Evolutionary conservation across 1,140 invertebrate species (phyloP).

Genomic region (Pantala flavescens): DNA sequence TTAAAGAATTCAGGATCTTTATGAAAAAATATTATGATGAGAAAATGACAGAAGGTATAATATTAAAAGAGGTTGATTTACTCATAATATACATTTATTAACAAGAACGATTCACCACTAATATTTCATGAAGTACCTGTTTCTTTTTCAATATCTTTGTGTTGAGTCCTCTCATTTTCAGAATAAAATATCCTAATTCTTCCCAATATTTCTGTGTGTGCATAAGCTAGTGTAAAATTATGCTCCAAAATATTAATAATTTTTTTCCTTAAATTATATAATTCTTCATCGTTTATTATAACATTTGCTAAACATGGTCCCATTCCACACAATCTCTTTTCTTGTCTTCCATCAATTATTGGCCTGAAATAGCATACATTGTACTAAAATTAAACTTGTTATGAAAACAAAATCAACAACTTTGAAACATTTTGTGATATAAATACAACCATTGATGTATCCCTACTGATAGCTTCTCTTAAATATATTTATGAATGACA

Average conservation of each 20-base stretch:
- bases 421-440: too few species aligned
- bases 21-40: conserved; percentile 17
- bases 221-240: conserved; percentile 48
- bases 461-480: too few species aligned
- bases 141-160: conserved; percentile 35
- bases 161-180: conserved; percentile 53
- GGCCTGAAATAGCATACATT: conserved; percentile 50
- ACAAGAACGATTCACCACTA: conserved; percentile 4
- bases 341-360: conserved; percentile 58
- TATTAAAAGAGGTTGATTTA: too few species aligned
- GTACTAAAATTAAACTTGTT: too few species aligned
- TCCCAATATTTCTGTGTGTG: conserved; percentile 56
- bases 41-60: not conserved
- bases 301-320: conserved; percentile 52
- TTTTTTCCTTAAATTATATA: conserved; percentile 41
- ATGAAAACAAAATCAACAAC: too few species aligned
- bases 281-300: conserved; percentile 49
- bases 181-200: conserved; percentile 53
- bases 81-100: not conserved
- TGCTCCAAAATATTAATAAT: conserved; percentile 42
- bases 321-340: conserved; percentile 52
- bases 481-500: too few species aligned
- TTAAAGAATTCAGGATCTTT: conserved; percentile 45
- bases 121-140: conserved; percentile 21
- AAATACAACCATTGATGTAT: too few species aligned